These are phyloP conservation scores for Axea sp. DNA, from an alignment of 2,888 invertebrate genomes.

Conservation along the genomic window DNA sequence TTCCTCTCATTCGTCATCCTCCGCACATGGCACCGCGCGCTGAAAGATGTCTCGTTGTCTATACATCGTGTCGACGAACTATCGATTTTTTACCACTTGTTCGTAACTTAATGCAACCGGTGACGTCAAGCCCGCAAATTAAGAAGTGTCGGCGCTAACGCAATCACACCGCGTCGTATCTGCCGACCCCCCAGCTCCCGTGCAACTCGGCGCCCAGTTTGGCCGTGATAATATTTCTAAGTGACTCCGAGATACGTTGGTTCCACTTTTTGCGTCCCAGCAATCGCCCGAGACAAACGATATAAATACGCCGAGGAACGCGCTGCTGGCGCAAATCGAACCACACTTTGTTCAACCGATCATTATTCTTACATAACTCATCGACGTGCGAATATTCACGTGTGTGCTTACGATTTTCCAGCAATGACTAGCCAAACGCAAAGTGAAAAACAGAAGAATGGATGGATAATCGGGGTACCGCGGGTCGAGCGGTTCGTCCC, in stretches of 20 bases:
- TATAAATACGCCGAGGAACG: constrained; percentile 20
- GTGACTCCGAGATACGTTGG: constrained; percentile 1
- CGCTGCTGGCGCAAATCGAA: constrained; percentile 23
- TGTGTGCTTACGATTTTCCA: constrained; percentile 1
- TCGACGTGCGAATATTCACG: constrained; percentile 14
- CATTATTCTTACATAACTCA: constrained; percentile 45
- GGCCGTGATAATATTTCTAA: constrained; percentile 2
- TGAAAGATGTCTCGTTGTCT: constrained; percentile 38
- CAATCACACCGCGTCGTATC: constrained; percentile 14
- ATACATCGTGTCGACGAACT: constrained; percentile 51
- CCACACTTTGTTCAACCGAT: constrained; percentile 25
- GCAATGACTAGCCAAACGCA: not conserved
- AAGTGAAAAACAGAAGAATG: too few relatives aligned
- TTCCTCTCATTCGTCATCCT: too few relatives aligned
- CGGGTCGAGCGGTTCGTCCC: too few relatives aligned
- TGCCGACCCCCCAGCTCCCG: too few relatives aligned
- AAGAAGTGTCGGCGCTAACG: constrained; percentile 8
- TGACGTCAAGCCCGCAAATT: constrained; percentile 40
- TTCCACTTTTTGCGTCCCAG: not conserved
- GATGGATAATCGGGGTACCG: too few relatives aligned
- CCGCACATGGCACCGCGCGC: constrained; percentile 11
- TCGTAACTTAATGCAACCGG: constrained; percentile 22
- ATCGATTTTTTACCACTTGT: constrained; percentile 53
- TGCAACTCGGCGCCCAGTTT: not conserved
- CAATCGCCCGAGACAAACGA: not conserved